Evolutionary conservation across 2,113 vertebrate species (phyloP), one percentile per base, ranked within the genome.

Genomic region (Zosterops pallidus): DNA sequence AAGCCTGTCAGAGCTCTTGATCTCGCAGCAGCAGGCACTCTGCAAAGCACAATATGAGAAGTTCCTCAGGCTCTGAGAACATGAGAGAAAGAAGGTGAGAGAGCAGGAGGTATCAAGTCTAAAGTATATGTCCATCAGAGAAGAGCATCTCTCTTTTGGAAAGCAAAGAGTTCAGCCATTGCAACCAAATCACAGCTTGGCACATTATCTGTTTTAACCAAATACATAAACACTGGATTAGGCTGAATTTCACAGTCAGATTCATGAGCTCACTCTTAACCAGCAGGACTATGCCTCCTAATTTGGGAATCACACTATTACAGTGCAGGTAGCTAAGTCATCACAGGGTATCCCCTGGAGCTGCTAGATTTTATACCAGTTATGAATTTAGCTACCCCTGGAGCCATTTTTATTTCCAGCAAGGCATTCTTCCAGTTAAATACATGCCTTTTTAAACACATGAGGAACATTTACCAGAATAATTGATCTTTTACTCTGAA

Each of bases 401-500:
- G 25, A 83, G 41, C 20, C 31, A 31, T 81, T 93, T 91, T 91
- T 78, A 31, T 70, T 72, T 94, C 35, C 53, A 75, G 56, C 28
- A 67, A 56, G 63, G 35, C 57, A 60, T 56, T 93, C 47, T 56
- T 60, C 22, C 44, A 47, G 24, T 18, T 33, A 92, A 90, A 72
- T 65, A 57, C 6, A n/a, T 71, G 59, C 12, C 12, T 79, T 87
- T 86, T 86, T 39, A 90, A 83, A 55, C 53, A 79, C 53, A 46
- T 29, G 74, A 90, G 57, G 35, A 83, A 89, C 64, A 86, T 56
- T 86, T 80, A 72, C 39, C 56, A 92, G 53, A 91, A 94, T 60
- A 77, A 86, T 70, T 86, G 56, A 92, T 88, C 26, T 89, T 96
- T 91, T 91, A 76, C 64, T 93, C 50, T 83, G 76, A 94, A 77